Base-by-base conservation (phyloP, 2,888 invertebrate genomes). In the Phragmatobia fuliginosa region DNA sequence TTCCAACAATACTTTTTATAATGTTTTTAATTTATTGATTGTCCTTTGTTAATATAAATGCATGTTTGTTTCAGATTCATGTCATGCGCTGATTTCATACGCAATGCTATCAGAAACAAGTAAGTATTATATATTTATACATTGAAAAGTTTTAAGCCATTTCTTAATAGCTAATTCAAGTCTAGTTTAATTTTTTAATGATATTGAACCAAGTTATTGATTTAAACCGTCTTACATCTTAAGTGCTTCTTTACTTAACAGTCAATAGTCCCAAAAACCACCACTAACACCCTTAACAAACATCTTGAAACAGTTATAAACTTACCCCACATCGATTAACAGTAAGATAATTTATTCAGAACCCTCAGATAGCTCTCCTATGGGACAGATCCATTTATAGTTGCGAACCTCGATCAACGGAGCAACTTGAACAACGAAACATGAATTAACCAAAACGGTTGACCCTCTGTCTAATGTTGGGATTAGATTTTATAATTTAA, bases 51-150 rank as follows among this genome's bases (percentile, higher is more conserved):
- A 65, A 45, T 62, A 45, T 71, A 25, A 69, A 6, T 63, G 73
- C 72, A 33, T 78, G 70, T 82, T 88, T 84, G 83, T 93, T 94
- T 68, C 94, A 95, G 94, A 94, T 94, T 90, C 90, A 93, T 93
- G 94, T 91, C 94, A 94, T 93, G 93, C 91, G 92, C 92, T 93
- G 91, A 91, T 88, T 86, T 90, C 91, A 92, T 86, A 88, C 89
- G 92, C 93, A 92, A 94, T 94, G 94, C 92, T 92, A 88, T 85
- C 91, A 88, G 85, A 91, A 78, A 91, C 86, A 91, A 90, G 94
- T 94, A 82, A 95, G 94, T 94, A 33, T n/a, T n/a, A n/a, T n/a
- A n/a, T n/a, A n/a, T n/a, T n/a, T n/a, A n/a, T n/a, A n/a, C n/a
- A n/a, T n/a, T n/a, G n/a, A n/a, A n/a, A n/a, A n/a, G n/a, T 36